phyloP scores from a whole-genome alignment of 2,888 invertebrate species.

The Molanna angustata region DNA sequence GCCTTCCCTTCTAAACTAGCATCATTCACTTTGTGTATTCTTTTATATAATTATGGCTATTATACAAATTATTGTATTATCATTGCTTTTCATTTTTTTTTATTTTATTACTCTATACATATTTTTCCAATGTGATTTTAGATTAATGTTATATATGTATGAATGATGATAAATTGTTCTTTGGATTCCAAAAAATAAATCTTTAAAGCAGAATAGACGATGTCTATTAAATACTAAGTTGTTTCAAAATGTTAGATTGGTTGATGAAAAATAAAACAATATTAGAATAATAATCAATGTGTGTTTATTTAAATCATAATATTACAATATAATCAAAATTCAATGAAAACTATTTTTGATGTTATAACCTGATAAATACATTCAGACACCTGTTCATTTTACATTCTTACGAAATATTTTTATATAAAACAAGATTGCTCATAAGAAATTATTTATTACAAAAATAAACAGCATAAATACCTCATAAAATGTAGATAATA shows the following conservation, averaged over 20 bases:
- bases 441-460: too few relatives aligned
- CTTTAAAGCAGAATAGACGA: constrained; percentile 30
- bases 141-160: constrained; percentile 19
- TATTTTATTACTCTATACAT: constrained; percentile 7
- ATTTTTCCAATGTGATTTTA: not conserved
- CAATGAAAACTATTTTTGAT: too few relatives aligned
- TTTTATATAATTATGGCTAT: too few relatives aligned
- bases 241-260: constrained; percentile 29
- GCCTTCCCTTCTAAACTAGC: constrained; percentile 26
- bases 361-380: too few relatives aligned
- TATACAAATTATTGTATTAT: too few relatives aligned
- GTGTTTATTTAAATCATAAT: constrained; percentile 27
- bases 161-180: constrained; percentile 19
- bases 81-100: constrained; percentile 5
- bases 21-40: not conserved
- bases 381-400: too few relatives aligned
- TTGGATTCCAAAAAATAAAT: constrained; percentile 27
- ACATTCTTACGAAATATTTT: too few relatives aligned
- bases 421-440: too few relatives aligned
- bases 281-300: constrained; percentile 26
- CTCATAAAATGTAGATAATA: constrained; percentile 7
- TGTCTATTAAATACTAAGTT: constrained; percentile 30
- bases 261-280: constrained; percentile 31
- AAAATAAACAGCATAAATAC: constrained; percentile 15
- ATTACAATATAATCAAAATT: too few relatives aligned